These are phyloP conservation scores for Hylaeus anthracinus DNA, from an alignment of 1,140 invertebrate genomes.

Conservation along the genomic window DNA sequence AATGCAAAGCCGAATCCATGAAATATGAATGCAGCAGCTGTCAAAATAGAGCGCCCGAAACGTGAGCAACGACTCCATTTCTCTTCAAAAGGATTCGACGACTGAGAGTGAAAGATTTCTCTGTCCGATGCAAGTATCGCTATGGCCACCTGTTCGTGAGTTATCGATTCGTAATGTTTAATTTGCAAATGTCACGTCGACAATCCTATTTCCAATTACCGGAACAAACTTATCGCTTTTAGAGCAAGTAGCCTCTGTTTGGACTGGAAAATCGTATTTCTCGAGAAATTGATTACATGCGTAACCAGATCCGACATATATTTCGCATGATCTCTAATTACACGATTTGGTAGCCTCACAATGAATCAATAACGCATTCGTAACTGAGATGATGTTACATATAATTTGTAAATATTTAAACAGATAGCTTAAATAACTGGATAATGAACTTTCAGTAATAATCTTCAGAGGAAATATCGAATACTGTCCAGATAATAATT, in stretches of 20 bases:
- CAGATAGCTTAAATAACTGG: too few species aligned
- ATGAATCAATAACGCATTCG: too few species aligned
- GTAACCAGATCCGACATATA: not conserved
- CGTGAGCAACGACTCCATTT: constrained; percentile 11
- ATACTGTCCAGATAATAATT: too few species aligned
- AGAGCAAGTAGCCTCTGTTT: not conserved
- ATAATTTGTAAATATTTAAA: too few species aligned
- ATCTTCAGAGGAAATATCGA: too few species aligned
- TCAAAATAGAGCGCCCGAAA: constrained; percentile 12
- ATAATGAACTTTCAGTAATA: too few species aligned
- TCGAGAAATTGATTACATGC: not conserved
- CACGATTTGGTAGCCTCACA: too few species aligned
- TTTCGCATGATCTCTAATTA: too few species aligned
- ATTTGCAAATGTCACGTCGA: not conserved
- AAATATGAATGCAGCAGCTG: constrained; percentile 12
- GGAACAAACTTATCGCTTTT: not conserved
- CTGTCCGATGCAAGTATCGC: too few species aligned
- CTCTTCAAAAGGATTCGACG: not conserved
- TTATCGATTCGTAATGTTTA: constrained; percentile 15
- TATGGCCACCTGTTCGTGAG: not conserved
- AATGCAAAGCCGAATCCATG: not conserved
- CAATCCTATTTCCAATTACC: constrained; percentile 19
- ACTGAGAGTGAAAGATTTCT: too few species aligned
- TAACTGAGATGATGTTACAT: too few species aligned
- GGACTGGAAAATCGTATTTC: not conserved